A percentile compares a stretch with the other conserved stretches of the same genome.
Evolutionary conservation across 1,140 invertebrate species (phyloP).

Genomic region (Agrypnia vestita): DNA sequence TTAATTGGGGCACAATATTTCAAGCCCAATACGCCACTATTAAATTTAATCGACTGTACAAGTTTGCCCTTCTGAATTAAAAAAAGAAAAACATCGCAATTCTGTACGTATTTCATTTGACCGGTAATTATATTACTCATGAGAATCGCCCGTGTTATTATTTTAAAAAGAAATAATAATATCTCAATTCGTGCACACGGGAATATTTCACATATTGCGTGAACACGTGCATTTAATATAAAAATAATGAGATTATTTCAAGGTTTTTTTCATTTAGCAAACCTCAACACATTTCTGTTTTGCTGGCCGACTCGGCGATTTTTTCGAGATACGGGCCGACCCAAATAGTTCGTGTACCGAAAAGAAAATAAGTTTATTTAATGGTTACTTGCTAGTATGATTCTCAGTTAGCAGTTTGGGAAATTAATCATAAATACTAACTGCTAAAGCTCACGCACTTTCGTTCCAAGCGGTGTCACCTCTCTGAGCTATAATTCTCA

Average conservation of each 20-base stretch:
- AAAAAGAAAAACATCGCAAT: not conserved
- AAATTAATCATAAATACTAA: constrained; percentile 51
- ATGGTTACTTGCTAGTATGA: constrained; percentile 36
- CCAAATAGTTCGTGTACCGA: constrained; percentile 39
- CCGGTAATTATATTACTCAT: not conserved
- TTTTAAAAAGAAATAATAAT: not conserved
- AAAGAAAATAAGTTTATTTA: constrained; percentile 40
- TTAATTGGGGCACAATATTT: no score
- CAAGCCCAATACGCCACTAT: no score
- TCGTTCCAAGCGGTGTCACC: constrained; percentile 53
- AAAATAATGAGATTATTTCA: constrained; percentile 8
- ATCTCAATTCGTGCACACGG: not conserved
- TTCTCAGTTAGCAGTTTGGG: constrained; percentile 35
- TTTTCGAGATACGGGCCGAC: constrained; percentile 25
- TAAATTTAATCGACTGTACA: not conserved
- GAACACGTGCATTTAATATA: constrained; percentile 13
- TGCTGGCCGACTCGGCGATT: not conserved
- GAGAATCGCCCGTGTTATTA: not conserved
- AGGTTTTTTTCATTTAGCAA: constrained; percentile 15
- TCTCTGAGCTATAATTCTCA: constrained; percentile 29
- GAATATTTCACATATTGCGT: constrained; percentile 1
- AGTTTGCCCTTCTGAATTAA: not conserved
- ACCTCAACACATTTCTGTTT: constrained; percentile 18
- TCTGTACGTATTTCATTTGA: no score
- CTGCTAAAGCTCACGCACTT: constrained; percentile 44